Evolutionary conservation across 2,113 vertebrate species (phyloP).

Genomic region (Maylandia zebra): DNA sequence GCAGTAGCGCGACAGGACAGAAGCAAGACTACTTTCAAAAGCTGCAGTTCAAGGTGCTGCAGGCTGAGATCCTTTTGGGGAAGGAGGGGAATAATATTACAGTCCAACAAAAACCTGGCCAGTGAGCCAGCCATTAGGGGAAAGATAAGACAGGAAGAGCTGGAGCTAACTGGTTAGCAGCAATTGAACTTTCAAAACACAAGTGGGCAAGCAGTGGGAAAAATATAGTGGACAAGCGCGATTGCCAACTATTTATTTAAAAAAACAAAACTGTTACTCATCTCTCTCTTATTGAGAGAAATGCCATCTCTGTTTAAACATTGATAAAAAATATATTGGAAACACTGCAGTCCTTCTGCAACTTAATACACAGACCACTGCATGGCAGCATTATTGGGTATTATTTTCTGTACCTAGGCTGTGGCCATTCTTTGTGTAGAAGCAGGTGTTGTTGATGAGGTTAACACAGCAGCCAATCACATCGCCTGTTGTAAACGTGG

Average conservation of each 20-base stretch:
- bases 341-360: background rate
- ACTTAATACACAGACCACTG: background rate
- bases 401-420: slow-evolving; percentile 74
- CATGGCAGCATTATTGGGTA: background rate
- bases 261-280: background rate
- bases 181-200: background rate
- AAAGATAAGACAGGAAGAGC: background rate
- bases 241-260: background rate
- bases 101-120: background rate
- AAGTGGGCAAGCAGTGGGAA: background rate
- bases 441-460: slow-evolving; percentile 97
- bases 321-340: background rate
- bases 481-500: slow-evolving; percentile 95
- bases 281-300: background rate
- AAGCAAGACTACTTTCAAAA: background rate
- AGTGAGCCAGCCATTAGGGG: background rate
- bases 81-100: background rate
- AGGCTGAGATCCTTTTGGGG: background rate
- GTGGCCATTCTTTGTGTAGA: slow-evolving; percentile 96
- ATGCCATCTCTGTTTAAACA: background rate
- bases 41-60: background rate
- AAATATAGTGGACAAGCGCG: background rate
- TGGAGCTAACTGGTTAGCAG: background rate
- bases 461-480: slow-evolving; percentile 98
- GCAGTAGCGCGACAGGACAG: background rate